Evolutionary conservation across 2,113 vertebrate species (phyloP), one percentile per base, ranked within the genome.

Genomic region (Lophius piscatorius): DNA sequence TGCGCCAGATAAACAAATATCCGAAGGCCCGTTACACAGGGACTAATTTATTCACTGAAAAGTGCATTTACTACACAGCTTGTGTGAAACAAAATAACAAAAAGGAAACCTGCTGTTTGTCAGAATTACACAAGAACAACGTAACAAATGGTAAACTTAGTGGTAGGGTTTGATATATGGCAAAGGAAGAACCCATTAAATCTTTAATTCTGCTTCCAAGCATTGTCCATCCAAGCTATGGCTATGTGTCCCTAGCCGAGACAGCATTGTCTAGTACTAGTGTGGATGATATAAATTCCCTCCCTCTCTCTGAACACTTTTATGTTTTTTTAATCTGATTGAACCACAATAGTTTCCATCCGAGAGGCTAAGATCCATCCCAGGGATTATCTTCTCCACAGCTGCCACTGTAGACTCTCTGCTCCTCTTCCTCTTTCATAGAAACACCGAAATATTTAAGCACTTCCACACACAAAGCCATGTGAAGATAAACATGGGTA

Each of bases 241-340:
- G 47, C 48, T 80, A 36, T 39, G 44, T 54, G 41, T 21, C 47
- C 63, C 38, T 18, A 39, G 61, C 45, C 3, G 20, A 34, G 63
- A 17, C 56, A 56, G 68, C 93, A 94, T 93, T 85, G 91, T 92
- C 86, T 74, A 44, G 58, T 39, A 61, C 57, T 74, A 62, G 68
- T 60, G 41, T 60, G 60, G 58, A 70, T 41, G 57, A 61, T 18
- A 41, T 41, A 44, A 36, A 63, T 71, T 74, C 64, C 33, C 50
- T 29, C 35, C 12, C 52, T 56, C 60, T 41, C 36, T 21, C 20
- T 65, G 45, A 56, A 61, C 68, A 67, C 21, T n/a, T 63, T 73
- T 66, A 51, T 17, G 44, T 68, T 41, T 81, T 85, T 87, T 81
- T 84, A 85, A 87, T 88, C 84, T 71, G 64, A 75, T 84, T 71